Conservation (phyloP, 2,113 vertebrate species). For the Haemorhous mexicanus region DNA sequence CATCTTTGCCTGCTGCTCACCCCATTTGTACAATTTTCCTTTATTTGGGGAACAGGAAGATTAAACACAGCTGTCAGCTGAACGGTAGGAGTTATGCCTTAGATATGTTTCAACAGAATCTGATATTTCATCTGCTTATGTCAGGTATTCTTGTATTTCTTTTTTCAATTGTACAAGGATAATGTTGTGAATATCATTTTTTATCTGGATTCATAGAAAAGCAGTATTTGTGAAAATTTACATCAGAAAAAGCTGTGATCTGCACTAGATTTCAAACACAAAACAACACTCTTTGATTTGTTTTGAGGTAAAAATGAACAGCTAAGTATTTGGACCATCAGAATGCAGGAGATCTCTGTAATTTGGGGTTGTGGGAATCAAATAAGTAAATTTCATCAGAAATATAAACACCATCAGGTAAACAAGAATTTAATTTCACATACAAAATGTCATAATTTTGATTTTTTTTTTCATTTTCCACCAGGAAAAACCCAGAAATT, state of each 20-base stretch:
- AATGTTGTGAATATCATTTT: neutral
- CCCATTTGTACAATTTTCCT: neutral
- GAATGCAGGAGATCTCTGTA: neutral
- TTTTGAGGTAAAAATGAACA: neutral
- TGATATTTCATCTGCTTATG: neutral
- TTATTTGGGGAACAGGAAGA: neutral
- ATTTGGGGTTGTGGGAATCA: rapidly evolving
- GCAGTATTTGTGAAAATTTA: neutral
- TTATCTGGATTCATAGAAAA: neutral
- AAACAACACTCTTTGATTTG: neutral
- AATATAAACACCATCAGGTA: neutral
- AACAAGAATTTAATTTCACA: neutral
- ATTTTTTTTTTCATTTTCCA: neutral
- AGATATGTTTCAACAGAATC: neutral
- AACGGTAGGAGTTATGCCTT: neutral
- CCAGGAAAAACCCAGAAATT: neutral
- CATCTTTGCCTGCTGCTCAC: neutral
- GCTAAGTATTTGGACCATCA: neutral
- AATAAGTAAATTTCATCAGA: neutral
- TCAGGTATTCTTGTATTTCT: neutral
- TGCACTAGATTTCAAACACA: neutral
- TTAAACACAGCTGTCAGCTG: neutral
- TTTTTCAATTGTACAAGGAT: neutral
- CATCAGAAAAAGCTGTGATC: neutral
- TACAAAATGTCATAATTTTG: neutral